Evolutionary conservation across 2,113 vertebrate genomes (phyloP), one percentile per base, ranked within the genome.

Genomic region (Hippopotamus amphibius): DNA sequence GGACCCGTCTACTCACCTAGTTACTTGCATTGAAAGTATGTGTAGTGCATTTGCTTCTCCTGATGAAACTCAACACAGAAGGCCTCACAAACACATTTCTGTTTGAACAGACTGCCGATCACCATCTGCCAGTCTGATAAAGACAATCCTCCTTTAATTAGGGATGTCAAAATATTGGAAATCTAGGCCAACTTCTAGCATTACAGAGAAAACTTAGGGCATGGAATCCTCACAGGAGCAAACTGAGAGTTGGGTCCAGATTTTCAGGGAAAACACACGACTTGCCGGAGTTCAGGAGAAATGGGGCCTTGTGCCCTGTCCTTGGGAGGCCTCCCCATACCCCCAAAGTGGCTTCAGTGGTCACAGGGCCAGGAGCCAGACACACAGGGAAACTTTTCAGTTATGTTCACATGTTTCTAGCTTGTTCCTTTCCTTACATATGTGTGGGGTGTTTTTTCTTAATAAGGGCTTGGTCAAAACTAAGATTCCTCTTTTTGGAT

Each of bases 81-180:
- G 76, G 65, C 76, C 92, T 85, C 86, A 76, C 57, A 76, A 72
- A 77, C 50, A 59, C 28, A 0, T 69, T 89, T 89, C 24, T 41
- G 30, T 90, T 41, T 88, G 93, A 94, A 82, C 91, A 72, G 86
- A 88, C 77, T 81, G 86, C 91, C 0, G 11, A 74, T 66, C 55
- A 85, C 95, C 90, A 76, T 96, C 96, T 95, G 95, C 85, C 85
- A 88, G 69, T 72, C 69, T 13, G 30, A 85, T 83, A 82, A 85
- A 88, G 85, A 94, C 82, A 93, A 87, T 83, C 69, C 85, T 93
- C 82, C 82, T 97, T 91, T 95, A 95, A 92, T 94, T 88, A 61
- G 84, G 96, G 92, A 95, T 77, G 72, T 55, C 93, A 93, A 93
- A 95, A 94, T 79, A 71, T 68, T 80, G 92, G 86, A 89, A 94